Base-by-base conservation (phyloP, 1,140 invertebrate genomes). In the Anoplolepis gracilipes region DNA sequence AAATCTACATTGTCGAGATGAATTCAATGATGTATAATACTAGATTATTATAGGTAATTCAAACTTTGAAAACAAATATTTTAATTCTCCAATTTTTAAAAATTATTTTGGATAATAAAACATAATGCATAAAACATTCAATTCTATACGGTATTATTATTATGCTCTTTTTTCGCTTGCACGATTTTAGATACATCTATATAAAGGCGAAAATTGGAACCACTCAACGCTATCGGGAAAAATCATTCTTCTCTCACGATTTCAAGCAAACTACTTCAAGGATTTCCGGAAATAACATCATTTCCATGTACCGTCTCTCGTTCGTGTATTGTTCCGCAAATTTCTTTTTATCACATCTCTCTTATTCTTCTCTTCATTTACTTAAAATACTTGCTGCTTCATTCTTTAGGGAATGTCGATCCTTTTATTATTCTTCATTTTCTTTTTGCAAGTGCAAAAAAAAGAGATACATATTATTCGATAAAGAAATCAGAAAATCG, bases 281-380 rank as follows among this genome's bases (percentile, higher is more conserved):
- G 49, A 59, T 81, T 81, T 72, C 65, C 78, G 65, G 19, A 67
- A 81, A 81, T 81, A 72, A 81, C 72, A 81, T 81, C 78, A 81
- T 81, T 81, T 81, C 33, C 78, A 81, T 81, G 65, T 81, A 72
- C 36, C 49, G 13, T 57, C 64, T 72, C 78, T 81, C 65, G 36
- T 81, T 70, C 65, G 64, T 49, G 46, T n/a, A 33, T 30, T 8
- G 33, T 49, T 46, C 30, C 13, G 61, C 11, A 10, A 16, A 25
- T 13, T 1, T 28, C 19, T 61, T 55, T 46, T 67, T 53, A 59
- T 59, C 67, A 22, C 49, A 19, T 39, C 3, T 81, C 59, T 57
- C n/a, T 49, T 28, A 69, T 36, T 81, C 25, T 55, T 72, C 36
- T 72, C 25, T 42, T 57, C 78, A 72, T 72, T 36, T 36, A 81